These are phyloP conservation scores for Garrulus glandarius DNA, from an alignment of 2,797 vertebrate species.

Conservation along the genomic window DNA sequence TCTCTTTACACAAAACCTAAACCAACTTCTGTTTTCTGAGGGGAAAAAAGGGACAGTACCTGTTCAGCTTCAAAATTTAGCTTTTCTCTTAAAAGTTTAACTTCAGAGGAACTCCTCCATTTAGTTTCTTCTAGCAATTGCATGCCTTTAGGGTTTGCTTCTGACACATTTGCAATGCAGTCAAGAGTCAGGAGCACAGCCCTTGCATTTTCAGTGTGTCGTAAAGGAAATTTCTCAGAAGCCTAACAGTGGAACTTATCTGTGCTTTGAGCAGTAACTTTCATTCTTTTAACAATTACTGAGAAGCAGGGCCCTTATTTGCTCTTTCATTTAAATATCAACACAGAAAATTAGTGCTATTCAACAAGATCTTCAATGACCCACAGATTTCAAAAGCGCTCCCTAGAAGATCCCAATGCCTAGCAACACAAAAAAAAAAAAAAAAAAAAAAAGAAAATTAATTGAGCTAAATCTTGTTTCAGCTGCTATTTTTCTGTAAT, in stretches of 20 bases:
- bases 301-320: neutral
- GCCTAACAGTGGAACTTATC: neutral
- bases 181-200: neutral
- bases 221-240: neutral
- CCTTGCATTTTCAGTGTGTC: neutral
- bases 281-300: neutral
- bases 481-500: neutral
- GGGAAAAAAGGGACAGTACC: neutral
- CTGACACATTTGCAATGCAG: neutral
- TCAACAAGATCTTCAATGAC: neutral
- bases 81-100: neutral
- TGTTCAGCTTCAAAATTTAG: neutral
- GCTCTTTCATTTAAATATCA: neutral
- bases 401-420: neutral
- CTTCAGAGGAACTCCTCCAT: neutral
- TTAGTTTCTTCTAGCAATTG: neutral
- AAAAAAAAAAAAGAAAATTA: neutral
- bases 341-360: neutral
- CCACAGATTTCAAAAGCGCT: neutral
- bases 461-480: neutral
- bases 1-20: neutral
- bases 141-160: neutral
- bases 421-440: neutral
- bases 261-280: neutral
- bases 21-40: neutral